Conservation (phyloP, 2,113 vertebrate genomes). For the Pterophyllum scalare region DNA sequence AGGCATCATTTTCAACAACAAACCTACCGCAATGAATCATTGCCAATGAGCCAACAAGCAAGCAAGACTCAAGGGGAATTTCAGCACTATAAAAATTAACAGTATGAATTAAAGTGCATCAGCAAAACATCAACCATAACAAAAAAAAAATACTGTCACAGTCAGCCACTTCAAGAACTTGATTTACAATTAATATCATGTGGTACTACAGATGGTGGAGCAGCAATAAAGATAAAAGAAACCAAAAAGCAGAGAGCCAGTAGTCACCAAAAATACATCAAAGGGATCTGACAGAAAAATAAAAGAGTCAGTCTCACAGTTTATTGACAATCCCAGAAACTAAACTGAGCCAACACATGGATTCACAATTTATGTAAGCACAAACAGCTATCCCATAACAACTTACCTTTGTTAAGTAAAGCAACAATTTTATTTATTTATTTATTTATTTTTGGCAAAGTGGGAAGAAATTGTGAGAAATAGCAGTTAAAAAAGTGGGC, state of each 20-base stretch:
- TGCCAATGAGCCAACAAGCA: conserved; percentile 4
- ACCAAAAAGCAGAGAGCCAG: not conserved
- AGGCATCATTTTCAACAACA: not conserved
- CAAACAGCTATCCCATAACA: not conserved
- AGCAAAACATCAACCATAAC: conserved; percentile 1
- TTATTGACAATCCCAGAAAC: conserved; percentile 1
- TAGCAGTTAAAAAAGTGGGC: not conserved
- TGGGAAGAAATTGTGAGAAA: not conserved
- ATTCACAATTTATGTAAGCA: not conserved
- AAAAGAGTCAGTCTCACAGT: not conserved
- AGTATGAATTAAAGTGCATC: not conserved
- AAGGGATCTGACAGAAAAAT: conserved; percentile 12
- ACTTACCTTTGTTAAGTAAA: not conserved
- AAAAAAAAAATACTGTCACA: not conserved
- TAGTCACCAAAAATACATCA: conserved; percentile 5
- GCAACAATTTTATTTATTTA: too few relatives aligned
- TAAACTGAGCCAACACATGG: not conserved
- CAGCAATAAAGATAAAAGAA: not conserved
- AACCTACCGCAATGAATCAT: not conserved
- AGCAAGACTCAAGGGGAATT: not conserved
- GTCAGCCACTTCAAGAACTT: conserved; percentile 5
- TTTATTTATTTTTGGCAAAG: not conserved
- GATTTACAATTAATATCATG: conserved; percentile 7
- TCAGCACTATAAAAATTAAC: not conserved
- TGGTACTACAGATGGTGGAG: not conserved